Percentiles rank a stretch among this genome's conserved stretches.
These are phyloP conservation scores for Rhodeus uyekii DNA, from an alignment of 2,797 vertebrate genomes.

Conservation along the genomic window DNA sequence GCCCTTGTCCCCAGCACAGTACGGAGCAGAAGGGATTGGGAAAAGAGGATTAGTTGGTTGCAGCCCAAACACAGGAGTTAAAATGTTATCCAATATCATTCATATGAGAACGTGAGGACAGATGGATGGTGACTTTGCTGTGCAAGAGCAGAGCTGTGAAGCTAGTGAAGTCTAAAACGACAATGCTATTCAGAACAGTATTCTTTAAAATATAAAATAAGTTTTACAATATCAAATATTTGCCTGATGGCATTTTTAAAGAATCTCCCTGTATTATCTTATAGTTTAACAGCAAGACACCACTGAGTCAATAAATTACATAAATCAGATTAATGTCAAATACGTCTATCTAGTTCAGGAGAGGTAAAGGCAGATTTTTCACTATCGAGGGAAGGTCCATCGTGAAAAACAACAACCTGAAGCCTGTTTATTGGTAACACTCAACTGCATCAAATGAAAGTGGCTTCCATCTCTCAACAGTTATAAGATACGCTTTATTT, in stretches of 20 bases:
- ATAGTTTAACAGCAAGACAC: not conserved
- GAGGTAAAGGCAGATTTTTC: not conserved
- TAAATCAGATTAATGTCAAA: not conserved
- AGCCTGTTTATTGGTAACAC: not conserved
- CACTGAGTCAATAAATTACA: not conserved
- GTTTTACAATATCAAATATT: not conserved
- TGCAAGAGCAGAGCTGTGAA: not conserved
- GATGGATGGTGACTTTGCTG: slow-evolving; percentile 8
- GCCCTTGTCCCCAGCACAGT: slow-evolving; percentile 6
- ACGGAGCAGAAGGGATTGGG: slow-evolving; percentile 7
- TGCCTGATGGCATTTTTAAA: not conserved
- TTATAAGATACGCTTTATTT: not conserved
- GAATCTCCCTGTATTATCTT: not conserved
- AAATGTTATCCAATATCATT: slow-evolving; percentile 33
- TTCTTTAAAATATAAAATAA: not conserved
- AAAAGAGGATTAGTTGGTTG: slow-evolving; percentile 46
- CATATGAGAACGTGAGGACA: slow-evolving; percentile 15
- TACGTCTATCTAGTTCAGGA: not conserved
- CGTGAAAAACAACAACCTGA: not conserved
- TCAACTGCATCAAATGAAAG: not conserved
- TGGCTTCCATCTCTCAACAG: not conserved
- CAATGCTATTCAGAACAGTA: not conserved
- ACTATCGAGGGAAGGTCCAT: not conserved
- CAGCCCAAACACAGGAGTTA: slow-evolving; percentile 43
- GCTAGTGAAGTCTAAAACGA: not conserved